Evolutionary conservation across 2,797 vertebrate genomes (phyloP), one percentile per base, ranked within the genome.

Genomic region (Eurystomus glaucurus): DNA sequence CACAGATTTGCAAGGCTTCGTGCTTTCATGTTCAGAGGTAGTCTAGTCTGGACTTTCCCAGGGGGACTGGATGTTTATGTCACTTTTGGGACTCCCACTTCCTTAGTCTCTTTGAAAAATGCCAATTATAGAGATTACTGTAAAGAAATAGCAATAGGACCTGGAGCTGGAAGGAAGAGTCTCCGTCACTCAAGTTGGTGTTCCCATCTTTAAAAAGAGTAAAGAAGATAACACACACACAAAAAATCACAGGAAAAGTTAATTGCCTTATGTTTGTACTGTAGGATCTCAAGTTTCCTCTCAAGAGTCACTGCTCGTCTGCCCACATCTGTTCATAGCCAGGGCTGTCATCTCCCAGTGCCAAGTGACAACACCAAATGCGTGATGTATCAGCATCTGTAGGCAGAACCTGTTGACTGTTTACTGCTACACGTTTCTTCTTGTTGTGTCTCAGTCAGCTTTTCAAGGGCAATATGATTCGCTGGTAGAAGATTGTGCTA

Each of bases 31-130:
- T 75, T 89, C 84, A 14, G 1, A 66, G 51, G 21, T 4, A 86
- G 69, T n/a, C n/a, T 66, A 66, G 76, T 33, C 60, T 85, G 71
- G 66, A 43, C 17, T 66, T 72, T 95, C 88, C 75, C 55, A 46
- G 51, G 64, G 11, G 80, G 3, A n/a, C 37, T 83, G 60, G 33
- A 31, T 85, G 41, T 68, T 93, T 84, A 52, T 62, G 52, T 64
- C 48, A 35, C 66, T 90, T 84, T 60, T 64, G 88, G 41, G 77
- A 57, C 58, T 70, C 62, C 87, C 33, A 60, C 45, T 97, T 87
- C 77, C 41, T 80, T 39, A 83, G 77, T 65, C 74, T 92, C 92
- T 89, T 96, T 94, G 88, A 96, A 96, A 37, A 96, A 94, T 23
- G 39, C 16, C 70, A 54, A 1, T 87, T 85, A 79, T 65, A 45